phyloP scores from a whole-genome alignment of 2,888 invertebrate genomes.

The Hirudinaria manillensis region DNA sequence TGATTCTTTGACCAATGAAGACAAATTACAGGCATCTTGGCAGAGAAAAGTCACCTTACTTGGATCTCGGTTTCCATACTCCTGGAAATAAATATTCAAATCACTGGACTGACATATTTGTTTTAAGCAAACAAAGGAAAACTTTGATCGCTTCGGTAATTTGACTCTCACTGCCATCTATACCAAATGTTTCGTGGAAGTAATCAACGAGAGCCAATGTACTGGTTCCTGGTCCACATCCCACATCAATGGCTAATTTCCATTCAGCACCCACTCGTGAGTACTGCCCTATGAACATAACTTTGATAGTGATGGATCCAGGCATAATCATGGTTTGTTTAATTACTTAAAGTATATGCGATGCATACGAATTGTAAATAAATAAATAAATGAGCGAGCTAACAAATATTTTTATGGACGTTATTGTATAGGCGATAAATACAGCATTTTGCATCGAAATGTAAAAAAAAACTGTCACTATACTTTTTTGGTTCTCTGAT shows the following conservation, averaged over 20 bases:
- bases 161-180: constrained; percentile 30
- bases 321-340: no score
- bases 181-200: constrained; percentile 19
- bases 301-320: neutral
- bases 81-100: neutral
- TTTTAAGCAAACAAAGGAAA: neutral
- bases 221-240: constrained; percentile 30
- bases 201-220: constrained; percentile 26
- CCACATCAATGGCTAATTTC: constrained; percentile 25
- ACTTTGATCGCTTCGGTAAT: constrained; percentile 20
- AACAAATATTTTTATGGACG: no score
- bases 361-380: no score
- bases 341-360: no score
- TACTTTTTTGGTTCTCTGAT: no score
- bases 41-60: constrained; percentile 17
- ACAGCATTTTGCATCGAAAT: no score
- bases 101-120: neutral
- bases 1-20: constrained; percentile 2
- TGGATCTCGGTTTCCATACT: constrained; percentile 17
- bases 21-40: neutral
- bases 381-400: no score
- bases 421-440: no score
- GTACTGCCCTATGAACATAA: neutral
- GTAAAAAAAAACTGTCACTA: no score
- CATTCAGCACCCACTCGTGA: neutral